Evolutionary conservation across 2,888 invertebrate genomes (phyloP).

Genomic region (Epistrophe eligans): DNA sequence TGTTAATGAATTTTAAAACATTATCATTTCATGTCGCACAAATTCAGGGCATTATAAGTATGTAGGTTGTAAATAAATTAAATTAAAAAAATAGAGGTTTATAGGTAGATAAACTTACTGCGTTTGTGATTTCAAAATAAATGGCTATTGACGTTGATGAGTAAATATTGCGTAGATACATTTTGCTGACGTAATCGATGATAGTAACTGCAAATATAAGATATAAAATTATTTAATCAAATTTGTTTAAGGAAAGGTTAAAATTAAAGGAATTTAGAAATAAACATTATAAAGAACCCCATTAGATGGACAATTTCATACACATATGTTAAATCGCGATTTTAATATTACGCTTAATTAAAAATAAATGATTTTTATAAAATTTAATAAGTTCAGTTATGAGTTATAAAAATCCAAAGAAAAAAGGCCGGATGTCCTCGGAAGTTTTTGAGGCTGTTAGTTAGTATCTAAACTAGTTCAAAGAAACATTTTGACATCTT

Average conservation of each 20-base stretch:
- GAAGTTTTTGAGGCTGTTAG: too few species aligned
- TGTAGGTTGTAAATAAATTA: slow-evolving; percentile 30
- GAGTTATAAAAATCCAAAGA: too few species aligned
- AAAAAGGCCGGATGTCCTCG: too few species aligned
- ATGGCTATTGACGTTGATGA: slow-evolving; percentile 45
- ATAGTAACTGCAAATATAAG: slow-evolving; percentile 23
- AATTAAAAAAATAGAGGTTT: background rate
- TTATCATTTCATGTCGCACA: slow-evolving; percentile 6
- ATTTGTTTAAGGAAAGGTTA: background rate
- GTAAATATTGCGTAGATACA: slow-evolving; percentile 7
- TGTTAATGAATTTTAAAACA: slow-evolving; percentile 41
- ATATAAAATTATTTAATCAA: background rate
- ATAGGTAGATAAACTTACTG: slow-evolving; percentile 25
- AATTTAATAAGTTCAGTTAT: too few species aligned
- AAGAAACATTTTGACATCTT: too few species aligned
- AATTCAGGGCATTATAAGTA: background rate
- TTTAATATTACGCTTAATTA: too few species aligned
- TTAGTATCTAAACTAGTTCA: too few species aligned
- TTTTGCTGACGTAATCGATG: slow-evolving; percentile 24
- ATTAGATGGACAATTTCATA: too few species aligned
- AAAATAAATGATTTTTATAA: too few species aligned
- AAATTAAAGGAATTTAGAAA: background rate
- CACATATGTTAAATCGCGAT: too few species aligned
- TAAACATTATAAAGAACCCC: background rate
- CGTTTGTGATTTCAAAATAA: slow-evolving; percentile 20